Evolutionary conservation across 1,140 invertebrate genomes (phyloP).

Genomic region (Brachionus asplanchnoidis): DNA sequence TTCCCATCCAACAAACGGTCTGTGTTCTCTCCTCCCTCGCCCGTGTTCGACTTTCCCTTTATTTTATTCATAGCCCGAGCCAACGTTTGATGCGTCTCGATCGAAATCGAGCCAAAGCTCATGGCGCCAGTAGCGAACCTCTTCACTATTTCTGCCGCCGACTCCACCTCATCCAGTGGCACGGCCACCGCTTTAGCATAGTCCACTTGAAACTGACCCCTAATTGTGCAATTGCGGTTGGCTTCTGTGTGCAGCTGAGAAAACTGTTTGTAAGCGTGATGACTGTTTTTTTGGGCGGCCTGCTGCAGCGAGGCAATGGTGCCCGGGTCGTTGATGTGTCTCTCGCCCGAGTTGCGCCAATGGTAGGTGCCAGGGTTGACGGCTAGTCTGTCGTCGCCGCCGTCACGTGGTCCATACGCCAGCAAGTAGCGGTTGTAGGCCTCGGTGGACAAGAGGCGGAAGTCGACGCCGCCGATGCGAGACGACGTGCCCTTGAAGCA

Average conservation of each 20-base stretch:
- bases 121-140: conserved; percentile 75
- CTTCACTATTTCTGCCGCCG: conserved; percentile 90
- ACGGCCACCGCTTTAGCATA: conserved; percentile 65
- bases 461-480: conserved; percentile 83
- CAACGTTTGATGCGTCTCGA: conserved; percentile 87
- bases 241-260: conserved; percentile 79
- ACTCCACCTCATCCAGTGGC: conserved; percentile 77
- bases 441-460: conserved; percentile 81
- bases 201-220: conserved; percentile 82
- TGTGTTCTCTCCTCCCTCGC: conserved; percentile 70
- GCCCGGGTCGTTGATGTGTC: conserved; percentile 89
- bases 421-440: conserved; percentile 55
- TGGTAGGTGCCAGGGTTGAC: conserved; percentile 91
- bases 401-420: conserved; percentile 49
- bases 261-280: conserved; percentile 78
- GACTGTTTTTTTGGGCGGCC: conserved; percentile 74
- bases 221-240: conserved; percentile 77
- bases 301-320: conserved; percentile 27
- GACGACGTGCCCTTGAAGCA: conserved; percentile 93
- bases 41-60: conserved; percentile 91
- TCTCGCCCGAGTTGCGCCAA: conserved; percentile 92
- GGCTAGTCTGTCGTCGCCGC: conserved; percentile 68
- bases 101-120: conserved; percentile 85
- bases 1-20: conserved; percentile 72
- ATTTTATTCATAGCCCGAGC: conserved; percentile 95